Base-by-base conservation (phyloP, 2,113 vertebrate genomes). In the Sebastes fasciatus region DNA sequence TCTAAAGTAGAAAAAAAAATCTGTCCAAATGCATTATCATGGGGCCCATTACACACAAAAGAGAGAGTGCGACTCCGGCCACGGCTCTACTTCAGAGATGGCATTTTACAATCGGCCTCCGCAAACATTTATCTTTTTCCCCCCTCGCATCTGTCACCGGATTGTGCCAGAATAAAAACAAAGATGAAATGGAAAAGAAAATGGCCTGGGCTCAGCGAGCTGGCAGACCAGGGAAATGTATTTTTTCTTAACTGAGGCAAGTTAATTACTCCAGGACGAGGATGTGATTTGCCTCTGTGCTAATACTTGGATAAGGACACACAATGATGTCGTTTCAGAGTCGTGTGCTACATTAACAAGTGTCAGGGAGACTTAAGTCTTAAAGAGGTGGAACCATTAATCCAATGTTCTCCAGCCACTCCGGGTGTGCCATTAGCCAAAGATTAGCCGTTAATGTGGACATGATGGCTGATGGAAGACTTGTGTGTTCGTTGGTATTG, bases 21-120 rank as follows among this genome's bases (percentile, higher is more conserved):
- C 92, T 92, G 92, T 95, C 93, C 92, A 94, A 95, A 94, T 92
- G 94, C 93, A 93, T 94, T 92, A 94, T 91, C 91, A 93, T 90
- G 92, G 92, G 95, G 86, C 93, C 94, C 95, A 95, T 96, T 95
- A 95, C 92, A 95, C 89, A 93, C 88, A 88, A 91, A 94, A 94
- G 91, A 94, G 92, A 94, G 89, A 90, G 64, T 60, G 91, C 60
- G 90, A 94, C 93, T 92, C 91, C 6, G 26, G 94, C 92, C 93
- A 92, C 89, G 91, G 93, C 94, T 94, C 91, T 88, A 94, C 94
- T 96, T 95, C 95, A 94, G 88, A 92, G 93, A 91, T 70, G 80
- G 88, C 95, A 95, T 96, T 96, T 92, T 96, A 92, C 92, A 96
- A 95, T 94, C 92, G 93, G 89, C 92, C 92, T 92, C 69, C 71